Evolutionary conservation across 2,888 invertebrate species (phyloP).

Genomic region (Pseudococcus jackbeardsleyi): DNA sequence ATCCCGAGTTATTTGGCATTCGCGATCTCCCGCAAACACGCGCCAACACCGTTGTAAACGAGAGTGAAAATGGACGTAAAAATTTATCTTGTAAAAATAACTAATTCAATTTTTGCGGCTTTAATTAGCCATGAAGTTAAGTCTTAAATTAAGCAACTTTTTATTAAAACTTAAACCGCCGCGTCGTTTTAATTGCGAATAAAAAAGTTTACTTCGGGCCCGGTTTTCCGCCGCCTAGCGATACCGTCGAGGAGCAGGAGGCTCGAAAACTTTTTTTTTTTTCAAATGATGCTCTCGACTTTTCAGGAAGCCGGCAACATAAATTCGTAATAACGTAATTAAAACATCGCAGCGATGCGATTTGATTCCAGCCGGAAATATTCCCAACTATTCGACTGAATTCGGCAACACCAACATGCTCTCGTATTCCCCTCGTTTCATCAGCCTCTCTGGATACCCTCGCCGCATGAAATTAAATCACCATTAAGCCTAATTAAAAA

Average conservation of each 20-base stretch:
- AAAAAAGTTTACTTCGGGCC: conserved; percentile 37
- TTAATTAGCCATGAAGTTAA: conserved; percentile 44
- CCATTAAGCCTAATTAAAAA: conserved; percentile 47
- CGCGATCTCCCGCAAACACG: background rate
- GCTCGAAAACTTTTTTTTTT: conserved; percentile 1
- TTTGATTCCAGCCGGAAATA: conserved; percentile 49
- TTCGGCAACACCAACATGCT: background rate
- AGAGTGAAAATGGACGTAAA: conserved; percentile 40
- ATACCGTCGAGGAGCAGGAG: background rate
- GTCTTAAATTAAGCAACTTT: conserved; percentile 54
- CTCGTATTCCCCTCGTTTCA: background rate
- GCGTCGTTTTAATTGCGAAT: conserved; percentile 49
- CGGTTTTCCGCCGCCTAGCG: background rate
- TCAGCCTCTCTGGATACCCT: background rate
- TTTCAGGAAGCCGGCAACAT: conserved; percentile 44
- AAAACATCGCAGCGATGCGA: conserved; percentile 50
- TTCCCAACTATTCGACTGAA: conserved; percentile 36
- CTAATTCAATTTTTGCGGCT: conserved; percentile 44
- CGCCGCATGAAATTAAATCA: conserved; percentile 11
- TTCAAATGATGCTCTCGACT: conserved; percentile 29
- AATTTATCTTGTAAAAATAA: conserved; percentile 41
- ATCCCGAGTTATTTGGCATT: background rate
- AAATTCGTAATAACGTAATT: conserved; percentile 49
- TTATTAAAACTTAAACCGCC: conserved; percentile 46
- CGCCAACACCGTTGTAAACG: conserved; percentile 17